A percentile compares a stretch with the other conserved stretches of the same genome.
These are phyloP conservation scores for Montipora capitata DNA, from an alignment of 92 coral and sea anemone species.

Conservation along the genomic window DNA sequence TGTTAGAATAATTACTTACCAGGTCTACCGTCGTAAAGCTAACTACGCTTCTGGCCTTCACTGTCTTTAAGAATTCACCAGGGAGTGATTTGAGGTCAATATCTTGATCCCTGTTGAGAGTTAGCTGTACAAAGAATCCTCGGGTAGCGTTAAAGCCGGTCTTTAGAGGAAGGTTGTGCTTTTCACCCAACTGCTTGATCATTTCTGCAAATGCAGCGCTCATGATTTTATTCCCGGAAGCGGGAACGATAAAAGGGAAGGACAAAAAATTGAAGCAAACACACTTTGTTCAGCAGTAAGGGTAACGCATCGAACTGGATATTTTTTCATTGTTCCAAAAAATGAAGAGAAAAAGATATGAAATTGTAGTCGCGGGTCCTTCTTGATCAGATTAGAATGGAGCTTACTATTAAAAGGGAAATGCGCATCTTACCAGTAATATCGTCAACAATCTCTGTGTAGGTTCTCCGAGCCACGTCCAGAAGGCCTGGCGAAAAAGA, in stretches of 20 bases:
- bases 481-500: conserved; percentile 80
- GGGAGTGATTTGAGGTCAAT: conserved; percentile 82
- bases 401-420: too few relatives aligned
- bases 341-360: too few relatives aligned
- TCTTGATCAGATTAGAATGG: too few relatives aligned
- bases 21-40: conserved; percentile 92
- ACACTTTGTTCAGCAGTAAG: too few relatives aligned
- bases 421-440: conserved; percentile 77
- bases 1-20: conserved; percentile 62
- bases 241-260: too few relatives aligned
- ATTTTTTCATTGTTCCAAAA: too few relatives aligned
- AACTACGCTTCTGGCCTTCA: conserved; percentile 80
- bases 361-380: too few relatives aligned
- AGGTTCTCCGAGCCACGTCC: conserved; percentile 97
- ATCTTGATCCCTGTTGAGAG: conserved; percentile 74
- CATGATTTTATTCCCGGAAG: neutral
- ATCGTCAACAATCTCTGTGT: conserved; percentile 99
- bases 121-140: conserved; percentile 93
- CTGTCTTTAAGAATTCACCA: conserved; percentile 86
- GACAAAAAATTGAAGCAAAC: too few relatives aligned
- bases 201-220: conserved; percentile 72
- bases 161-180: conserved; percentile 89
- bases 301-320: too few relatives aligned
- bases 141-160: conserved; percentile 92
- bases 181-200: conserved; percentile 89